Base-by-base conservation (phyloP, 37 sponge, comb jelly and placozoan species). In the Mnemiopsis leidyi region DNA sequence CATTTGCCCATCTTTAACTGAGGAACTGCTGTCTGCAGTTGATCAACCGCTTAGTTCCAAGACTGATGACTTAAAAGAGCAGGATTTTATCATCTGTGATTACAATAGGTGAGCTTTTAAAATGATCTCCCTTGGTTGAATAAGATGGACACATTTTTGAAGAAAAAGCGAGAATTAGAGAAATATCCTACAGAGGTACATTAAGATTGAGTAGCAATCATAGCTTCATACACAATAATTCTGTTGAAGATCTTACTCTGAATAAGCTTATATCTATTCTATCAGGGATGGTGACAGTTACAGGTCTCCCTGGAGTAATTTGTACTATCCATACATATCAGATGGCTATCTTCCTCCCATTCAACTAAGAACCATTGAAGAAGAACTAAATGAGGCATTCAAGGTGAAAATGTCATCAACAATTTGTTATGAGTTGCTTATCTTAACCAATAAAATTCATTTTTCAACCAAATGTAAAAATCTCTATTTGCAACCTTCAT, bases 241-340 rank as follows among this genome's bases (percentile, higher is more conserved):
- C n/a, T n/a, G n/a, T n/a, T n/a, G n/a, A n/a, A n/a, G n/a, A n/a
- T n/a, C n/a, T n/a, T n/a, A n/a, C n/a, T n/a, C n/a, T n/a, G n/a
- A n/a, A n/a, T n/a, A n/a, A n/a, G n/a, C n/a, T n/a, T n/a, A n/a
- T n/a, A n/a, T n/a, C n/a, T n/a, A n/a, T n/a, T n/a, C n/a, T n/a
- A n/a, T 21, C 90, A 85, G 90, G 61, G 90, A 85, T 85, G 90
- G 90, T n/a, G 90, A 85, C 26, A 85, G 90, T 85, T 85, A 36
- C 61, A 13, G 90, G 23, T 85, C 90, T 20, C 90, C 90, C 25
- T 85, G 90, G 90, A 85, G 90, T 40, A 33, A 85, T 61, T 36
- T 39, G 20, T 85, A 85, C 48, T 85, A 32, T 26, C 90, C 90
- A 0, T 40, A 20, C 18, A 85, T 85, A 16, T 1, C 34, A 34